Evolutionary conservation across 2,888 invertebrate species (phyloP).

Genomic region (Caenorhabditis becei): DNA sequence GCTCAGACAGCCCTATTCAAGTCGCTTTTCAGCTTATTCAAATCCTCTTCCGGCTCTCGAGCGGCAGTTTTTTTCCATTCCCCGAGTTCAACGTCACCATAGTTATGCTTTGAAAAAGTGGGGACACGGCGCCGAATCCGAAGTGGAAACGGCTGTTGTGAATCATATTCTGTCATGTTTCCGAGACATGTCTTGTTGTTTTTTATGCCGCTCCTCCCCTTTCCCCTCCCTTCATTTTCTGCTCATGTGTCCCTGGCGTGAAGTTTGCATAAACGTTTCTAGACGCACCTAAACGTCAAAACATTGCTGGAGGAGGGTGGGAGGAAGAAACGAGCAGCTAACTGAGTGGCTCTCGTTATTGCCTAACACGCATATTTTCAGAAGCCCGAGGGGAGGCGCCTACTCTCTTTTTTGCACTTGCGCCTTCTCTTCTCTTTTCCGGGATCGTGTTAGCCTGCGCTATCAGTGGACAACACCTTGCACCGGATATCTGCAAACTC

Average conservation of each 20-base stretch:
- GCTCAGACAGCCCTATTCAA: background rate
- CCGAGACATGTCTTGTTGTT: background rate
- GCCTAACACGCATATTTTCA: constrained; percentile 33
- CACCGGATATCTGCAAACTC: background rate
- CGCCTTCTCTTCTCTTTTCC: constrained; percentile 25
- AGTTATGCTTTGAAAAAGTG: background rate
- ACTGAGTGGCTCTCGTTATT: constrained; percentile 35
- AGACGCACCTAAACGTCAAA: constrained; percentile 13
- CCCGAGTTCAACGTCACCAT: background rate
- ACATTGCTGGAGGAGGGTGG: background rate
- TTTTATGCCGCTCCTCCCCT: background rate
- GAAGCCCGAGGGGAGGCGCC: constrained; percentile 33
- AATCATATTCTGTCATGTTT: background rate
- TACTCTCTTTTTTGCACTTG: constrained; percentile 36
- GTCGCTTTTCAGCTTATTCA: background rate
- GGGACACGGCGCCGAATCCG: background rate
- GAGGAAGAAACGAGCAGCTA: constrained; percentile 14
- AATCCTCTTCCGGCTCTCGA: constrained; percentile 1
- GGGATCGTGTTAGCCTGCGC: constrained; percentile 8
- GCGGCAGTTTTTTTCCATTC: background rate
- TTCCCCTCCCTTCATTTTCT: background rate
- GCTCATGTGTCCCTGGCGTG: background rate
- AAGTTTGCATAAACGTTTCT: background rate
- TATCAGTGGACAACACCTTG: constrained; percentile 7
- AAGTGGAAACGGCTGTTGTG: constrained; percentile 3